Evolutionary conservation across 2,888 invertebrate species (phyloP).

Genomic region (Campopleginae sp.): DNA sequence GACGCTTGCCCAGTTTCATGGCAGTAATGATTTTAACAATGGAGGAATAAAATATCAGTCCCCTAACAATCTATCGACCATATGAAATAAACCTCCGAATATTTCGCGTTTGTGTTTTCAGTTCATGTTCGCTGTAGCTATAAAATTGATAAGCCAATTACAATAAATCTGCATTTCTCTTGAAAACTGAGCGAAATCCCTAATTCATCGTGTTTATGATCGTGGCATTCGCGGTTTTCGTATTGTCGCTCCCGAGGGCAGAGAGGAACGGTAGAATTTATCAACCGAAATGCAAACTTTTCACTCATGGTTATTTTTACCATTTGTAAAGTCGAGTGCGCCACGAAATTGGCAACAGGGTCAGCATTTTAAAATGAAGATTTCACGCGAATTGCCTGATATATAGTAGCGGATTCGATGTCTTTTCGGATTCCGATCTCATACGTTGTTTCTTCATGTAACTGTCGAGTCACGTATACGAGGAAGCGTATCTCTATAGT

Average conservation of each 20-base stretch:
- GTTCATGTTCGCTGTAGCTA: neutral
- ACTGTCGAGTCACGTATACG: neutral
- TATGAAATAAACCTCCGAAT: neutral
- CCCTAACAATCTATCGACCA: neutral
- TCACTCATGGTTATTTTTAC: neutral
- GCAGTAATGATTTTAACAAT: neutral
- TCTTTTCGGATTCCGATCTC: slow-evolving; percentile 51
- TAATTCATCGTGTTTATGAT: no score
- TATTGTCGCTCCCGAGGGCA: no score
- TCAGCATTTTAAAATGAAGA: neutral
- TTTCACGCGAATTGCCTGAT: neutral
- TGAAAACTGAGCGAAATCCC: no score
- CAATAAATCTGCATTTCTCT: no score
- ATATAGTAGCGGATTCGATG: neutral
- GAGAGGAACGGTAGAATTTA: no score
- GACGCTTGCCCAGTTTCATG: neutral
- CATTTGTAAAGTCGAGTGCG: neutral
- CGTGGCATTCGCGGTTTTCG: no score
- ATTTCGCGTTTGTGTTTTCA: neutral
- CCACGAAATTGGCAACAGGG: neutral
- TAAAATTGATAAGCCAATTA: neutral
- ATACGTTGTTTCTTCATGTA: slow-evolving; percentile 9
- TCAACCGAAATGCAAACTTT: neutral
- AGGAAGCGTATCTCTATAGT: neutral
- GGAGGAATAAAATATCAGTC: neutral